phyloP scores from a whole-genome alignment of 37 sponge, comb jelly and placozoan genomes.

The Oopsacas minuta region DNA sequence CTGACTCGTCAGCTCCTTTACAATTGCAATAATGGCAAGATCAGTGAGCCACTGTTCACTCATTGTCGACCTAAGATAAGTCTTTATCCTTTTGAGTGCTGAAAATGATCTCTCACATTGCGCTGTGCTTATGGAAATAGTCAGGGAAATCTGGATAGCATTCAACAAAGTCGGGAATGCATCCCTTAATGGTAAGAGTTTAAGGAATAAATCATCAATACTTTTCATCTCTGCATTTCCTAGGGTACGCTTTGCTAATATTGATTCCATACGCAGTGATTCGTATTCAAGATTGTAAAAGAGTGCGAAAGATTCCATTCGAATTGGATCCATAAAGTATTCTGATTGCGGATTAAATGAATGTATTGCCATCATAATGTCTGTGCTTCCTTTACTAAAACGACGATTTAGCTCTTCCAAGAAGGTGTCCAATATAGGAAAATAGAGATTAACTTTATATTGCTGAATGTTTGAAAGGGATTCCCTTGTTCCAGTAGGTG shows the following conservation, averaged over 20 bases:
- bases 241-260: neutral
- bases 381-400: neutral
- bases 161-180: neutral
- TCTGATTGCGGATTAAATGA: slow-evolving; percentile 18
- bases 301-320: neutral
- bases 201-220: neutral
- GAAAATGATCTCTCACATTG: neutral
- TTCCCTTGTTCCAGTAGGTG: slow-evolving; percentile 15
- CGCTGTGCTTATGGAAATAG: neutral
- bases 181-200: neutral
- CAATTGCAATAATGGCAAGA: slow-evolving; percentile 16
- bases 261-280: neutral
- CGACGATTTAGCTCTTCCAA: slow-evolving; percentile 13
- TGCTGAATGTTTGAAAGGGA: neutral
- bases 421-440: slow-evolving; percentile 22
- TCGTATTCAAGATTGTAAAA: neutral
- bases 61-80: neutral
- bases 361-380: slow-evolving; percentile 24
- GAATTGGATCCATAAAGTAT: neutral
- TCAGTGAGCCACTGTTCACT: neutral
- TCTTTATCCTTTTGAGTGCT: neutral
- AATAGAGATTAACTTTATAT: slow-evolving; percentile 23
- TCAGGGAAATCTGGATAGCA: neutral
- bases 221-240: neutral
- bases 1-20: too few species aligned